Base-by-base conservation (phyloP, 2,797 vertebrate genomes). In the Hirundo rustica region DNA sequence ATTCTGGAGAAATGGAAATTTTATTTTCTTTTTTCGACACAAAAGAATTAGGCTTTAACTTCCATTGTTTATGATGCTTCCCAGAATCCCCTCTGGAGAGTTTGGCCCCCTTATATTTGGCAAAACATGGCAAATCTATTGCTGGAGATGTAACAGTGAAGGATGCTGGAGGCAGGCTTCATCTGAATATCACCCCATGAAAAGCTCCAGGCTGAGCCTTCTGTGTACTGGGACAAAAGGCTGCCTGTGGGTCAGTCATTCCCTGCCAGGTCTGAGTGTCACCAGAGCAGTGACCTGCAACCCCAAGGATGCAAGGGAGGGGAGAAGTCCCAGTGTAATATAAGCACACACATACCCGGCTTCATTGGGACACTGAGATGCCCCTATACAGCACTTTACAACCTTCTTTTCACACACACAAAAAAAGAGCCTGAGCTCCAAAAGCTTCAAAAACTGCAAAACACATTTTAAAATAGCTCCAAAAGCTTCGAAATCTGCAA, bases 341-440 rank as follows among this genome's bases (percentile, higher is more conserved):
- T 40, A 55, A 5, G 3, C 36, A 48, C 14, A 22, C 20, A 34
- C 0, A 0, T 21, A 66, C 8, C 17, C 22, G 42, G 8, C 26
- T 70, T 68, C 58, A 61, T 0, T 51, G 51, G 23, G 30, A 73
- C 47, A 42, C 55, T 60, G 26, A 12, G 32, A 32, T 61, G 29
- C 9, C 22, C 19, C 30, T 53, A 47, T 17, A 42, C 10, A 89
- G 16, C 29, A n/a, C 5, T 50, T 70, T 21, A 40, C 5, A 61
- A 18, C 3, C 72, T 11, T 57, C 32, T 4, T n/a, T 58, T 64
- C 44, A 62, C 14, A n/a, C n/a, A 44, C 62, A 70, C 38, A 70
- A 68, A 89, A 73, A 70, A 9, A 14, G 5, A 68, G 17, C 48
- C 45, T 51, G 29, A 88, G 22, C n/a, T 74, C 40, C 29, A 71